Base-by-base conservation (phyloP, 2,888 invertebrate species). In the Molanna angustata region DNA sequence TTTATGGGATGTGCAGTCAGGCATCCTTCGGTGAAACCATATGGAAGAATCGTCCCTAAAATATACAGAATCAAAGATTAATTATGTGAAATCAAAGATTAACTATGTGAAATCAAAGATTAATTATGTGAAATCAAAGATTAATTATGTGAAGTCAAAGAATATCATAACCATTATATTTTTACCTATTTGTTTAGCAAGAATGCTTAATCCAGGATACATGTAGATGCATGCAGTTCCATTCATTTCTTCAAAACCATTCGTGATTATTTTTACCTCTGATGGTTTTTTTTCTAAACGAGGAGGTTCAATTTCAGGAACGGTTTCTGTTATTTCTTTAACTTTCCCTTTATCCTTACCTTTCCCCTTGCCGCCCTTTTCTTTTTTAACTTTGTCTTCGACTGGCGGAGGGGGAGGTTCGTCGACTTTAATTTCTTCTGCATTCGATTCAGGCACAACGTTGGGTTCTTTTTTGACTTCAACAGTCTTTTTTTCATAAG, bases 131-230 rank as follows among this genome's bases (percentile, higher is more conserved):
- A n/a, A n/a, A n/a, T n/a, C n/a, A n/a, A n/a, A n/a, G n/a, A n/a
- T n/a, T n/a, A n/a, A n/a, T n/a, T n/a, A n/a, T n/a, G n/a, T n/a
- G n/a, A n/a, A n/a, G n/a, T n/a, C n/a, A n/a, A n/a, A n/a, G n/a
- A n/a, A n/a, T n/a, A n/a, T n/a, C n/a, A n/a, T n/a, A n/a, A n/a
- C n/a, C n/a, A n/a, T n/a, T n/a, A n/a, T n/a, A 13, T n/a, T 11
- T 18, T 27, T 33, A 49, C 49, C 49, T 17, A 49, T 42, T n/a
- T 49, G 49, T 21, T 35, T 33, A 18, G 49, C 27, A 13, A 49
- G 18, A 13, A 16, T 19, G 11, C 21, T 49, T 6, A 49, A 19
- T 4, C 42, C 27, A 3, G 49, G 42, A 17, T 49, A 49, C 6
- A 43, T 33, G 13, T 17, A 49, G 7, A 49, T 40, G 13, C 49